Percentiles rank a stretch among this genome's conserved stretches.
Conservation (phyloP, 2,888 invertebrate genomes). For the Cosmia trapezina region DNA sequence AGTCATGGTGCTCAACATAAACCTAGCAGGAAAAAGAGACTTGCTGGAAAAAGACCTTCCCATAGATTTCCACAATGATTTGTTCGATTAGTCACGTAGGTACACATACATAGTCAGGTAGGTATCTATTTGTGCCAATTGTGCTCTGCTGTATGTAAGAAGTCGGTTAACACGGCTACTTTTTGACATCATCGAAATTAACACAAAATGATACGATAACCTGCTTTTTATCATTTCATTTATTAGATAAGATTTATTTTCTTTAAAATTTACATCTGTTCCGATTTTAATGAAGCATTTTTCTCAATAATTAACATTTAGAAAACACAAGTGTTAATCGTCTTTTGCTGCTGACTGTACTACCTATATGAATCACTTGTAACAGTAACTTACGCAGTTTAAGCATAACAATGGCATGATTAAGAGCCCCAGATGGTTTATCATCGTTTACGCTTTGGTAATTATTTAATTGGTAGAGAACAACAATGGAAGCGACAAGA, state of each 20-base stretch:
- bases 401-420: slow-evolving; percentile 42
- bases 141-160: neutral
- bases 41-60: neutral
- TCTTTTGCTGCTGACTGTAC: too few species aligned
- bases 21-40: slow-evolving; percentile 18
- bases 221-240: too few species aligned
- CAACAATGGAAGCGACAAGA: slow-evolving; percentile 36
- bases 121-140: neutral
- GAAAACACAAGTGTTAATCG: too few species aligned
- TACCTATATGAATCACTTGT: slow-evolving; percentile 24
- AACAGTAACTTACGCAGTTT: slow-evolving; percentile 26
- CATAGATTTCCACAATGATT: slow-evolving; percentile 4
- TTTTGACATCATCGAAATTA: too few species aligned
- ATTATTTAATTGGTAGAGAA: slow-evolving; percentile 49
- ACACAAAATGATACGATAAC: too few species aligned
- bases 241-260: too few species aligned
- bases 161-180: too few species aligned
- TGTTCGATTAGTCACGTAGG: slow-evolving; percentile 6
- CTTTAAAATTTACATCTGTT: too few species aligned
- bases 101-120: neutral
- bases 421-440: slow-evolving; percentile 36
- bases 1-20: neutral
- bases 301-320: too few species aligned
- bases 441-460: slow-evolving; percentile 47
- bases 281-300: too few species aligned